Base-by-base conservation (phyloP, 1,140 invertebrate species). In the Listronotus bonariensis region DNA sequence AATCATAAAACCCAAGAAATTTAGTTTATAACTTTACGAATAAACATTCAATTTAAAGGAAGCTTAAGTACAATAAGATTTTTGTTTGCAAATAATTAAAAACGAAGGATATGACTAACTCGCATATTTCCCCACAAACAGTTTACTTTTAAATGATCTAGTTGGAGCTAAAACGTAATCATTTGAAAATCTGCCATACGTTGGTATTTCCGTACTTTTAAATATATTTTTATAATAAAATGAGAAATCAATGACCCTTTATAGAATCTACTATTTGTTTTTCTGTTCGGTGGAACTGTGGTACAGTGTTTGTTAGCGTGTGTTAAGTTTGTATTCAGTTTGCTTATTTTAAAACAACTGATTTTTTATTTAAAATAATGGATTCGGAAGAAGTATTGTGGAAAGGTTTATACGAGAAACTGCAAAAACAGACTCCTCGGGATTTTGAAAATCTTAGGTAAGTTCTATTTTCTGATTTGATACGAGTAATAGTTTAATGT, bases 71-170 rank as follows among this genome's bases (percentile, higher is more conserved):
- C 18, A 56, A 26, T 42, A 18, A 31, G 15, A 9, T 43, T 49
- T 48, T 34, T 59, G 56, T 51, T 14, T 42, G 26, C 45, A 41
- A 20, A 52, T 60, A 52, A 60, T 60, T 51, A 60, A 51, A 51
- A 42, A 38, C 46, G 26, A 40, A 52, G 58, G 58, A 61, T 61
- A 52, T 61, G 58, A 61, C 36, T 61, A 61, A 61, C 32, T n/a
- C 41, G 9, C 11, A 17, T 59, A 42, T 59, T 59, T 41, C 43
- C 11, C 46, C 57, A 38, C 43, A 9, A 26, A 11, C 20, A 46
- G 15, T 46, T 17, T 9, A 26, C 43, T 46, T 36, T 36, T 36
- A 36, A 36, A 36, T 36, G 8, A 36, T 4, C 34, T 8, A 36
- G 8, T 12, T 36, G 34, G 34, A 36, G 34, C 34, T 36, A 36